Percentiles rank a stretch among this genome's conserved stretches.
Evolutionary conservation across 2,888 invertebrate genomes (phyloP).

Genomic region (Orchesella flavescens): DNA sequence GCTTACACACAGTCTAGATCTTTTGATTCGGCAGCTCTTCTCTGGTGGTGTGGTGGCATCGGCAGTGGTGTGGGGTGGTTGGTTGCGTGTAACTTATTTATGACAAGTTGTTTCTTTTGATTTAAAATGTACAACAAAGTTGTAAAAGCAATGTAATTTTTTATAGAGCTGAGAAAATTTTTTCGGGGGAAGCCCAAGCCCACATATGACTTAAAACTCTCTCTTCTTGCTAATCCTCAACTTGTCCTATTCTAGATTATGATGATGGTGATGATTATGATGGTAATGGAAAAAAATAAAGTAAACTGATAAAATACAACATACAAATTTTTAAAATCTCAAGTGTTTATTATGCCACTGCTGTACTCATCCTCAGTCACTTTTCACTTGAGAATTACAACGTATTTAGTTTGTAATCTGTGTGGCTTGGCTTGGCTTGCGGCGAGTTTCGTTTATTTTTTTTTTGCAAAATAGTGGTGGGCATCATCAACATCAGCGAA

Average conservation of each 20-base stretch:
- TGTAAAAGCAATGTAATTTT: neutral
- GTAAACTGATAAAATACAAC: too few species aligned
- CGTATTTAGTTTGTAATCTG: too few species aligned
- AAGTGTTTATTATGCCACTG: too few species aligned
- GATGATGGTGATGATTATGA: too few species aligned
- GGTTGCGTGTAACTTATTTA: slow-evolving; percentile 16
- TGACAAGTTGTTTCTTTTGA: neutral
- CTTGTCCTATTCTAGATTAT: too few species aligned
- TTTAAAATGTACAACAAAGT: neutral
- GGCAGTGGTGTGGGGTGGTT: neutral
- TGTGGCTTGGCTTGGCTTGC: neutral
- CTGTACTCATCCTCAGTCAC: too few species aligned
- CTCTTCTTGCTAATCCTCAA: too few species aligned
- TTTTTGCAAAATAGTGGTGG: neutral
- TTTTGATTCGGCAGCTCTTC: neutral
- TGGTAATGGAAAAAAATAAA: too few species aligned
- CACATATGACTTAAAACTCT: too few species aligned
- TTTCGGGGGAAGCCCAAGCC: slow-evolving; percentile 7
- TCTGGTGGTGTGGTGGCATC: neutral
- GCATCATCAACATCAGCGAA: neutral
- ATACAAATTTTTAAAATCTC: too few species aligned
- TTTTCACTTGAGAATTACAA: too few species aligned
- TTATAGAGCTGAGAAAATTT: neutral
- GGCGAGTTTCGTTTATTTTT: too few species aligned
- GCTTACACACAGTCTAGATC: neutral